Evolutionary conservation across 2,888 invertebrate species (phyloP), one percentile per base, ranked within the genome.

Genomic region (Eucera pruinosa): DNA sequence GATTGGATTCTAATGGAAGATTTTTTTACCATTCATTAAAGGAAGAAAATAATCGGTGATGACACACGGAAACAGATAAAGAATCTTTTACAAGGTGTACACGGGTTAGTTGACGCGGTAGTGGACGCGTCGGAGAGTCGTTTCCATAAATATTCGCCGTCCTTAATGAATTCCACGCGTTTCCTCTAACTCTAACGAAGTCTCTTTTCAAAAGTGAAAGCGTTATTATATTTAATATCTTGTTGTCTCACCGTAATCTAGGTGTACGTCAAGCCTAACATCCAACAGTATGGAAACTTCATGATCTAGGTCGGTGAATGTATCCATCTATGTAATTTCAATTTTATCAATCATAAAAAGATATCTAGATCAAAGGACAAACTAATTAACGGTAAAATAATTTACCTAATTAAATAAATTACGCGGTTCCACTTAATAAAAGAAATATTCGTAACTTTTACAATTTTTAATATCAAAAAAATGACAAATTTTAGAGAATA

Each of bases 101-200:
- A 5, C 5, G 20, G 23, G 25, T 27, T 11, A 1, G 50, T 50
- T 25, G n/a, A 55, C 23, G 39, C 15, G 25, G 2, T 30, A 13
- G 20, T 3, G 27, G 6, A 58, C 18, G 23, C 25, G 57, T 13
- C 20, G 20, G 9, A 30, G 7, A 30, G 4, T 20, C 20, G 15
- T 61, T 61, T 60, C 30, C 45, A 45, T 60, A 60, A 30, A 30
- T 45, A 60, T 45, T 45, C 45, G 3, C 15, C 13, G 20, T 60
- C 2, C 27, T 18, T 30, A 25, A 60, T 30, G 13, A 45, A 43
- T 20, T 30, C 23, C 47, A 23, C 15, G 20, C n/a, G 60, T n/a
- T 61, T 47, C 33, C 47, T 45, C 7, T 2, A 20, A 7, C 0
- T 27, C 30, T 20, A 30, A 18, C 20, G 23, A 43, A 11, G 15